phyloP scores from a whole-genome alignment of 2,888 invertebrate genomes.

The Hylaea fasciaria region DNA sequence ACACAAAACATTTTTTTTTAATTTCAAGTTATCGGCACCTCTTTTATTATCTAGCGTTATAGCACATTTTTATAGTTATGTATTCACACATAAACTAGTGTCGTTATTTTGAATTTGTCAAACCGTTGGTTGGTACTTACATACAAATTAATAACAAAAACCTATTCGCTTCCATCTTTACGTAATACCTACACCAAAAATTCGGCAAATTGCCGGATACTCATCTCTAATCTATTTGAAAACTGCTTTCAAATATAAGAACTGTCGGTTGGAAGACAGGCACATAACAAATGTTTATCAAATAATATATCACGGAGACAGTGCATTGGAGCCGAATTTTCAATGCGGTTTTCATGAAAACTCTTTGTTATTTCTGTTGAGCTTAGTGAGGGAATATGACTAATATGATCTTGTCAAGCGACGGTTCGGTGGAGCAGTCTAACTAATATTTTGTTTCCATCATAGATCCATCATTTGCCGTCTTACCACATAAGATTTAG shows the following conservation, averaged over 20 bases:
- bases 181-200: not conserved
- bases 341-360: slow-evolving; percentile 30
- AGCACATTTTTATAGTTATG: too few species aligned
- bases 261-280: slow-evolving; percentile 11
- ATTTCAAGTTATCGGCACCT: too few species aligned
- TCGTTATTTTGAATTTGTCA: too few species aligned
- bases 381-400: slow-evolving; percentile 4
- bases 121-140: too few species aligned
- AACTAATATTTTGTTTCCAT: not conserved
- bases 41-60: too few species aligned
- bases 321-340: slow-evolving; percentile 31
- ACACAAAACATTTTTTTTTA: too few species aligned
- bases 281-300: slow-evolving; percentile 40
- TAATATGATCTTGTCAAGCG: not conserved
- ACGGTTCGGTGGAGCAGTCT: not conserved
- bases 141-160: too few species aligned
- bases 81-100: too few species aligned
- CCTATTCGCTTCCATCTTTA: too few species aligned
- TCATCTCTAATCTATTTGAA: slow-evolving; percentile 11
- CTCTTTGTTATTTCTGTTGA: slow-evolving; percentile 13
- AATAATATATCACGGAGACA: slow-evolving; percentile 30
- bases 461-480: too few species aligned
- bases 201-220: not conserved
- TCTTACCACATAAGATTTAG: too few species aligned
- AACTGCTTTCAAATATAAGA: slow-evolving; percentile 12